phyloP scores from a whole-genome alignment of 2,888 invertebrate species.

The Rambutsinella grinnellia region DNA sequence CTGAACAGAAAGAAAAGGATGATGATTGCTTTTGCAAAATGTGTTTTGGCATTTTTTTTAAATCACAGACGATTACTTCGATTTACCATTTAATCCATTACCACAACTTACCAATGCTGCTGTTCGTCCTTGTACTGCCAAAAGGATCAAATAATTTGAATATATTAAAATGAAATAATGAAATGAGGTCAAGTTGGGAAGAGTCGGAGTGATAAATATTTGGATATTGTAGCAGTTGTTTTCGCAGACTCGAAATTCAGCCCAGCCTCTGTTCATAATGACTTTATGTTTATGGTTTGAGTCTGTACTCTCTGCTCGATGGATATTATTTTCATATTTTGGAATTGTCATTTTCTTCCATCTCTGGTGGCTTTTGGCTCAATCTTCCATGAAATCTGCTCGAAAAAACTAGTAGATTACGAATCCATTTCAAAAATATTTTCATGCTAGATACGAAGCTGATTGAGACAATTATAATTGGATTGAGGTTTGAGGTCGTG shows the following conservation, averaged over 20 bases:
- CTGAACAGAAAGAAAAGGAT: neutral
- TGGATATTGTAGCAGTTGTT: too few relatives aligned
- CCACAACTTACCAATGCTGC: neutral
- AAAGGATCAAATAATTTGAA: constrained; percentile 41
- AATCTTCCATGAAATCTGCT: too few relatives aligned
- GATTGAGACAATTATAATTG: constrained; percentile 38
- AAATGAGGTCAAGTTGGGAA: constrained; percentile 44
- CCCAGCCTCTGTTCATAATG: too few relatives aligned
- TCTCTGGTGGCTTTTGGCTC: too few relatives aligned
- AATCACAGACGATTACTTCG: too few relatives aligned
- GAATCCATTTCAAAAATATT: too few relatives aligned
- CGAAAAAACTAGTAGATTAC: too few relatives aligned
- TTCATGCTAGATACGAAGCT: neutral
- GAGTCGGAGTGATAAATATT: neutral
- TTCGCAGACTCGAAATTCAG: too few relatives aligned
- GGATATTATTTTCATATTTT: too few relatives aligned
- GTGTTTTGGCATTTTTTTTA: neutral
- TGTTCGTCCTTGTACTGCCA: constrained; percentile 45
- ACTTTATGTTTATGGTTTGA: too few relatives aligned
- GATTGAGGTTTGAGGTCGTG: constrained; percentile 46
- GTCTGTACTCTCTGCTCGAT: too few relatives aligned
- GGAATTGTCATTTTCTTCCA: too few relatives aligned
- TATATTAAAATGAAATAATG: constrained; percentile 29
- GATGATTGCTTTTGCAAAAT: constrained; percentile 9
- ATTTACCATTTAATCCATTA: constrained; percentile 14